Conservation (phyloP, 2,888 invertebrate species). For the Omphaloscelis lunosa region DNA sequence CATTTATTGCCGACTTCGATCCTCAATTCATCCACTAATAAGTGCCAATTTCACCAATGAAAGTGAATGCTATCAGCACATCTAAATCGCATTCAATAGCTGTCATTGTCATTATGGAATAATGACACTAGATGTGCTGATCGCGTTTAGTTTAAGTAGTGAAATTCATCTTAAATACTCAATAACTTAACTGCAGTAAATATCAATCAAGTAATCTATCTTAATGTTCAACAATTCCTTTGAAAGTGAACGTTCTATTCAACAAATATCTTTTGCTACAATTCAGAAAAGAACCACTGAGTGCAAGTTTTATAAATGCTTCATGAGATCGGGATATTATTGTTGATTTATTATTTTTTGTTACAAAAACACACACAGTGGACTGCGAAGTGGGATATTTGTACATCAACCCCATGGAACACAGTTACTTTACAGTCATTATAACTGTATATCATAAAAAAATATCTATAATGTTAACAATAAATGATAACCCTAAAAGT, state of each 20-base stretch:
- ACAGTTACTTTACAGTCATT: neutral
- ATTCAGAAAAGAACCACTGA: slow-evolving; percentile 45
- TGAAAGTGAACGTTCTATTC: slow-evolving; percentile 28
- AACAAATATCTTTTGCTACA: slow-evolving; percentile 37
- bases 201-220: slow-evolving; percentile 19
- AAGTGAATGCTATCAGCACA: too few species aligned
- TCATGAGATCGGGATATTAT: slow-evolving; percentile 11
- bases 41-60: neutral
- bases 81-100: too few species aligned
- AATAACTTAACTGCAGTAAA: slow-evolving; percentile 34
- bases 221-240: slow-evolving; percentile 12
- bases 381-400: neutral
- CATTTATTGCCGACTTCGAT: slow-evolving; percentile 23
- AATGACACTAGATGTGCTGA: too few species aligned
- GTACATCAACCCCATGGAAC: too few species aligned
- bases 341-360: slow-evolving; percentile 24
- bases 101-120: too few species aligned
- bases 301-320: slow-evolving; percentile 31
- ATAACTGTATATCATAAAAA: too few species aligned
- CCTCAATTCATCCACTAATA: slow-evolving; percentile 6
- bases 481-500: too few species aligned
- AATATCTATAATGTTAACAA: too few species aligned
- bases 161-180: too few species aligned
- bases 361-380: neutral
- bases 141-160: too few species aligned